phyloP scores from a whole-genome alignment of 2,797 vertebrate species.

The Champsocephalus gunnari region DNA sequence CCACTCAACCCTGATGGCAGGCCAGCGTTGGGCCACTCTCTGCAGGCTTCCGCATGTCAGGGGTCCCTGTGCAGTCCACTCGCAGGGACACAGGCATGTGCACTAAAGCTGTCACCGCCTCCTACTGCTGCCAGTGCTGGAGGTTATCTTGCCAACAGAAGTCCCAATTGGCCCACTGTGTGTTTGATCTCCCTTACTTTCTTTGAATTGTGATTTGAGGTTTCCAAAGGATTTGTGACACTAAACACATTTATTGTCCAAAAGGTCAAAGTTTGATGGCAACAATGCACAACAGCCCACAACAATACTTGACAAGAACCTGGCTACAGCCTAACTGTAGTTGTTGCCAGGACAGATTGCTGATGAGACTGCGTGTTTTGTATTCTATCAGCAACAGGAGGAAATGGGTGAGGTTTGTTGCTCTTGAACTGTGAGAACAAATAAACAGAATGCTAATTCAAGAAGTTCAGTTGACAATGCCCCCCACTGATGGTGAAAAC shows the following conservation, averaged over 20 bases:
- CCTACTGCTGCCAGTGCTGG: constrained; percentile 55
- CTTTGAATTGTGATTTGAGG: constrained; percentile 15
- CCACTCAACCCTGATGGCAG: constrained; percentile 68
- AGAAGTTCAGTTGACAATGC: constrained; percentile 65
- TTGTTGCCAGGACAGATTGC: constrained; percentile 15
- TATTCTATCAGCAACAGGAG: constrained; percentile 52
- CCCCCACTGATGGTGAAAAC: constrained; percentile 60
- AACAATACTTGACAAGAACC: constrained; percentile 4
- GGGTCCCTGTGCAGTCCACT: constrained; percentile 70
- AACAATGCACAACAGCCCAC: constrained; percentile 2
- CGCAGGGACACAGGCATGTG: constrained; percentile 73
- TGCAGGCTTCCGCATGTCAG: constrained; percentile 73
- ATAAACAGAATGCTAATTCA: constrained; percentile 70
- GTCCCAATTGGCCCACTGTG: constrained; percentile 34
- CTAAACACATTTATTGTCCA: background rate
- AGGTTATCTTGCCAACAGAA: constrained; percentile 63
- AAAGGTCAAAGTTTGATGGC: constrained; percentile 24
- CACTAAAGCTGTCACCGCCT: constrained; percentile 86
- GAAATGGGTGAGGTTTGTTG: constrained; percentile 65
- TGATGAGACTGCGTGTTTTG: constrained; percentile 38
- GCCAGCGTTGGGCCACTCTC: constrained; percentile 58
- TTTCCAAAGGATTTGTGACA: background rate
- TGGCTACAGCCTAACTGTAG: constrained; percentile 11
- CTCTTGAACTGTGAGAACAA: constrained; percentile 66
- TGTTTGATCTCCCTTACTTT: constrained; percentile 46